Percentiles rank a stretch among this genome's conserved stretches.
phyloP scores from a whole-genome alignment of 2,113 vertebrate species.

The Columbina picui region DNA sequence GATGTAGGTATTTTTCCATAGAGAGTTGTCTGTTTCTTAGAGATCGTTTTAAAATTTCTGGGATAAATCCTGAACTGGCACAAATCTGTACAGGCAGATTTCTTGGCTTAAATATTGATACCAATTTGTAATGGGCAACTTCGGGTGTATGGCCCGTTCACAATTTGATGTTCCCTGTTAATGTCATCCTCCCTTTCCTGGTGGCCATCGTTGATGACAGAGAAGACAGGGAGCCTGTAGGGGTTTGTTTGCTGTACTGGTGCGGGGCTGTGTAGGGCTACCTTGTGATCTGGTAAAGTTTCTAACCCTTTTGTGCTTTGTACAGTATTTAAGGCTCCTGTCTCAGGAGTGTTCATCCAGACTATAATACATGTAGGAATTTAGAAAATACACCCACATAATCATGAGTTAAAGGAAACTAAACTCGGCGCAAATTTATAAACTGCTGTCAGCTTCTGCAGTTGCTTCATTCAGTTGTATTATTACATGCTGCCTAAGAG shows the following conservation, averaged over 20 bases:
- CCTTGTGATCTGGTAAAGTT: neutral
- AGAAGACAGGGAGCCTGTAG: neutral
- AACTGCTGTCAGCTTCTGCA: neutral
- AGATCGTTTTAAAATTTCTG: neutral
- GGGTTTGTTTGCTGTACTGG: neutral
- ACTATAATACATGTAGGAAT: neutral
- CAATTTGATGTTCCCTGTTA: neutral
- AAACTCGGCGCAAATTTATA: neutral
- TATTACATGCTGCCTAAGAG: neutral
- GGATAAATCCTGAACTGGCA: neutral
- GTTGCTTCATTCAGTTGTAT: neutral
- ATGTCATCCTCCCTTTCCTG: neutral
- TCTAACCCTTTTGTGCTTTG: neutral
- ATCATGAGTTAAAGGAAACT: neutral
- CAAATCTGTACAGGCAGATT: neutral
- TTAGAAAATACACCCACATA: neutral
- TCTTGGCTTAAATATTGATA: neutral
- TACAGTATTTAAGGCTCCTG: neutral
- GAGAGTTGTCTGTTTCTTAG: neutral
- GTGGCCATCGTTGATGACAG: neutral
- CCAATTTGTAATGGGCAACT: neutral
- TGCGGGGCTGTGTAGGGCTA: neutral
- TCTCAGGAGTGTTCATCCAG: neutral
- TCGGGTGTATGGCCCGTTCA: accelerated
- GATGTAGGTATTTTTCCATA: neutral